Percentiles rank a stretch among this genome's conserved stretches.
Evolutionary conservation across 2,113 vertebrate genomes (phyloP).

Genomic region (Hippocampus zosterae): DNA sequence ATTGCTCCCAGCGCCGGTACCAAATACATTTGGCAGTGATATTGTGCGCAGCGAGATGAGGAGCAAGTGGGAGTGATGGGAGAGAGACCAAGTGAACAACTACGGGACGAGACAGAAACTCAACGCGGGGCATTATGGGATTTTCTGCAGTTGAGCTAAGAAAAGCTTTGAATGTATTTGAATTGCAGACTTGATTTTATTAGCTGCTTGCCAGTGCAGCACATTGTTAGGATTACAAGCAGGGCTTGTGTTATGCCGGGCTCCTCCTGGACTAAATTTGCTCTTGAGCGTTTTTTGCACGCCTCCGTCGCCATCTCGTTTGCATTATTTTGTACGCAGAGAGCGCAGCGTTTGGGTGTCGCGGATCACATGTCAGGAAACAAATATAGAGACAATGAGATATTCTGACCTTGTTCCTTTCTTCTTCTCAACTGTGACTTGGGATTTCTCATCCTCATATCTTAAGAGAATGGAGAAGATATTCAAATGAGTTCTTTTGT

Average conservation of each 20-base stretch:
- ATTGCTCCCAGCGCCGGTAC: constrained; percentile 73
- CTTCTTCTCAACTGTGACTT: constrained; percentile 44
- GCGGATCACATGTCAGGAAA: constrained; percentile 65
- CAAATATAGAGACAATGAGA: constrained; percentile 70
- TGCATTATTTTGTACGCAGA: constrained; percentile 54
- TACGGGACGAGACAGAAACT: constrained; percentile 22
- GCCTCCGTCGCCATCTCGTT: constrained; percentile 32
- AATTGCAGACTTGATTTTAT: constrained; percentile 75
- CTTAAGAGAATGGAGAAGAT: constrained; percentile 57
- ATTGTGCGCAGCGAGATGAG: constrained; percentile 55
- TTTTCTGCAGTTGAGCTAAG: constrained; percentile 65
- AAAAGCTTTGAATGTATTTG: constrained; percentile 64
- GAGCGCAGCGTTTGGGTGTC: constrained; percentile 56
- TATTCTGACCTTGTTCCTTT: constrained; percentile 59
- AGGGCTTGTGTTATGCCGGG: constrained; percentile 63
- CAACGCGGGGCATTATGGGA: constrained; percentile 58
- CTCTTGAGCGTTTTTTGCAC: constrained; percentile 56
- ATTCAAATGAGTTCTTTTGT: constrained; percentile 75
- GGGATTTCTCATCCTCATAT: constrained; percentile 66
- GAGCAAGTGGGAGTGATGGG: constrained; percentile 45
- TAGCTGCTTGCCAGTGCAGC: constrained; percentile 62
- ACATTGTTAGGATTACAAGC: constrained; percentile 71
- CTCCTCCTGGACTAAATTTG: constrained; percentile 59
- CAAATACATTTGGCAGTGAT: constrained; percentile 77
- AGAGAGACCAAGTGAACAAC: constrained; percentile 52